These are phyloP conservation scores for Parthenolecanium corni DNA, from an alignment of 2,888 invertebrate species.

Conservation along the genomic window DNA sequence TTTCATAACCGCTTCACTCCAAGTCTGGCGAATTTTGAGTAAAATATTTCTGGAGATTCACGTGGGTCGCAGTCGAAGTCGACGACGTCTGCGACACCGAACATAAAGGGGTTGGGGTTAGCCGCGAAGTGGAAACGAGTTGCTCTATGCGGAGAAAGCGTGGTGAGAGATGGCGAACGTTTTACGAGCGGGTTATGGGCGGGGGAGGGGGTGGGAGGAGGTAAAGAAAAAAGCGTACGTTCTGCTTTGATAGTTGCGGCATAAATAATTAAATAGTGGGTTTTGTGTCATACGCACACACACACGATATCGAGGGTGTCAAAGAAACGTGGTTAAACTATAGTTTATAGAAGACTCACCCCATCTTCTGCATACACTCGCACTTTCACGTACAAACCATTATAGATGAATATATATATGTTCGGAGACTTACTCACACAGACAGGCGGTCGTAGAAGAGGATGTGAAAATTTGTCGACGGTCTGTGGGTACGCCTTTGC, in stretches of 20 bases:
- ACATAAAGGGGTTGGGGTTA: too few species aligned
- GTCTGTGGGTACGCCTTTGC: not conserved
- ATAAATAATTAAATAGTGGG: slow-evolving; percentile 28
- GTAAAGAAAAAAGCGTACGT: slow-evolving; percentile 17
- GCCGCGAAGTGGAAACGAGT: too few species aligned
- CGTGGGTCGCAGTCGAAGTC: too few species aligned
- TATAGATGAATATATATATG: too few species aligned
- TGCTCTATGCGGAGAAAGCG: too few species aligned
- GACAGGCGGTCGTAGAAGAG: not conserved
- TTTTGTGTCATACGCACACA: slow-evolving; percentile 28
- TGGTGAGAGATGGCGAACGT: not conserved
- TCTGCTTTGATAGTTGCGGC: slow-evolving; percentile 28
- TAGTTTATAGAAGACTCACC: slow-evolving; percentile 14
- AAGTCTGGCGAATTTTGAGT: too few species aligned
- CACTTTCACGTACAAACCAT: too few species aligned
- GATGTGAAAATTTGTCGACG: not conserved
- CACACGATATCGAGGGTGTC: slow-evolving; percentile 27
- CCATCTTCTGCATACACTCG: too few species aligned
- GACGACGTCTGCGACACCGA: too few species aligned
- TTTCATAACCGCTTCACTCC: too few species aligned
- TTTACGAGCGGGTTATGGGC: not conserved
- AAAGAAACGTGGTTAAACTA: slow-evolving; percentile 20
- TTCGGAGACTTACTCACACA: not conserved
- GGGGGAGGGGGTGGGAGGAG: not conserved
- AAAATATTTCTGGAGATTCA: too few species aligned